These are phyloP conservation scores for Euplexia lucipara DNA, from an alignment of 2,888 invertebrate genomes.

Conservation along the genomic window DNA sequence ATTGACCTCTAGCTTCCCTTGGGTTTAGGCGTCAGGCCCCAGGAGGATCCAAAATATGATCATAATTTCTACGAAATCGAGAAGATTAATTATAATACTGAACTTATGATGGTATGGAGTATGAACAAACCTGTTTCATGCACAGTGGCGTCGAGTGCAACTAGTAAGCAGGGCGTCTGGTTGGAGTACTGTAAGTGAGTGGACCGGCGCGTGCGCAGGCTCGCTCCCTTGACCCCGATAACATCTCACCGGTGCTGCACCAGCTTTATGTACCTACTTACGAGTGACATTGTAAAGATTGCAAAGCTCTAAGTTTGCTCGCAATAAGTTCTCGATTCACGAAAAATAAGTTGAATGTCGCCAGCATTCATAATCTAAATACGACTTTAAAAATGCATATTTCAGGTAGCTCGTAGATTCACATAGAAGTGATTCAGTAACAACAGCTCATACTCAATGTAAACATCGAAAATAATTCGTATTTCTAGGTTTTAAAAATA, in stretches of 20 bases:
- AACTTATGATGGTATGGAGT: too few species aligned
- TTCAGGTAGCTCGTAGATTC: not conserved
- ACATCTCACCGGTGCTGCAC: slow-evolving; percentile 5
- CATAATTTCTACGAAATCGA: too few species aligned
- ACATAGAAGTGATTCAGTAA: not conserved
- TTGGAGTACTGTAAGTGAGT: not conserved
- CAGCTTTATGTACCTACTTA: slow-evolving; percentile 3
- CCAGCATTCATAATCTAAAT: too few species aligned
- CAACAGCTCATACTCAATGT: not conserved
- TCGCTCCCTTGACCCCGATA: not conserved
- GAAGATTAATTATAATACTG: too few species aligned
- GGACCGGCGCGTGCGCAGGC: slow-evolving; percentile 3
- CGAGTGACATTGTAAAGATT: not conserved
- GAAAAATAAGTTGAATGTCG: too few species aligned
- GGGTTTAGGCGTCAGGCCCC: not conserved
- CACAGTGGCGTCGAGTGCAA: not conserved
- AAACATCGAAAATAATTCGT: slow-evolving; percentile 8
- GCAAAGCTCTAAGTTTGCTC: not conserved
- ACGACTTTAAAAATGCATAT: not conserved
- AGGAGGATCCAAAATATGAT: not conserved
- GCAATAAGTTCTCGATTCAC: too few species aligned
- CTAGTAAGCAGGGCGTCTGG: not conserved
- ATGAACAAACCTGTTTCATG: not conserved
- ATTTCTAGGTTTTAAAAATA: slow-evolving; percentile 14
- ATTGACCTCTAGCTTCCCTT: not conserved